Evolutionary conservation across 1,140 invertebrate species (phyloP).

Genomic region (Dryas iulia): DNA sequence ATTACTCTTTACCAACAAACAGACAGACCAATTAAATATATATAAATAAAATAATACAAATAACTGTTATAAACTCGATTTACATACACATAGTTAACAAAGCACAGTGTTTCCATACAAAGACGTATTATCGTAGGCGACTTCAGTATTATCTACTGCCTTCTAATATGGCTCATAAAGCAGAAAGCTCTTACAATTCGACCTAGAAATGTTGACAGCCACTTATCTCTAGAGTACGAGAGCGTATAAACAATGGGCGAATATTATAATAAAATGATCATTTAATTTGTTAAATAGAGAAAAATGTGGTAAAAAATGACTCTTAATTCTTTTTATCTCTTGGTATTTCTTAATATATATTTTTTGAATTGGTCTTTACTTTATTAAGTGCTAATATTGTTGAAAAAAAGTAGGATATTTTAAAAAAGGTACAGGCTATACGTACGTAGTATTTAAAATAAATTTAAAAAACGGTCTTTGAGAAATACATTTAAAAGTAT

Average conservation of each 20-base stretch:
- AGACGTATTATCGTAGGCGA: conserved; percentile 14
- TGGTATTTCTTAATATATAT: no score
- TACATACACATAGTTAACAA: background rate
- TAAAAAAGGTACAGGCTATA: no score
- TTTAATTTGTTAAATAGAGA: background rate
- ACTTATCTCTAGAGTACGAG: background rate
- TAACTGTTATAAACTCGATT: background rate
- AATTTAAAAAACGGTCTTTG: no score
- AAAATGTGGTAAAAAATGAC: background rate
- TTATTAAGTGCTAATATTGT: no score
- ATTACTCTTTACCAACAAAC: no score
- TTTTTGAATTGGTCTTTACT: no score
- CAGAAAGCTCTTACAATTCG: conserved; percentile 21
- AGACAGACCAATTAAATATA: background rate
- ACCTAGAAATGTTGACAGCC: conserved; percentile 23
- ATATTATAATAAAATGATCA: background rate
- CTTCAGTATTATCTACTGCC: background rate
- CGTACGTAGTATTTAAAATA: no score
- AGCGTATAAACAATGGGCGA: background rate
- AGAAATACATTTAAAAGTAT: no score
- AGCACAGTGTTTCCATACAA: background rate
- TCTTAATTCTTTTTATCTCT: no score
- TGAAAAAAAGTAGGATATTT: no score
- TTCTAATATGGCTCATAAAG: conserved; percentile 16
- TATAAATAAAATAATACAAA: background rate